Conservation (phyloP, 1,140 invertebrate species). For the Ditylenchus dipsaci region DNA sequence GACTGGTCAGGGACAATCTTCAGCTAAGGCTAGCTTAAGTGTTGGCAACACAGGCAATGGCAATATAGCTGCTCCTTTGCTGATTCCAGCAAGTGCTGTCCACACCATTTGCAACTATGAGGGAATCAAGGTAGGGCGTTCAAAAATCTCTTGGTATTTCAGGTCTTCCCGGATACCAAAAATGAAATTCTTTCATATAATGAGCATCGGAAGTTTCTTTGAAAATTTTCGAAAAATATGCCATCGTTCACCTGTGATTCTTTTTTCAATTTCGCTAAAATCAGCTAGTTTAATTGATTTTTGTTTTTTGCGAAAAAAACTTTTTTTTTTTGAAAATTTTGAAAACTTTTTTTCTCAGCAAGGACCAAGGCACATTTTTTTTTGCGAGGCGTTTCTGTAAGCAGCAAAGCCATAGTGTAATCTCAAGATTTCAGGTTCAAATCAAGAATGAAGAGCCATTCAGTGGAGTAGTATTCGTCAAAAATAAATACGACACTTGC, state of each 20-base stretch:
- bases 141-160: too few species aligned
- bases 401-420: background rate
- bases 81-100: constrained; percentile 44
- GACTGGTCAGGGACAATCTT: background rate
- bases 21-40: constrained; percentile 4
- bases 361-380: too few species aligned
- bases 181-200: too few species aligned
- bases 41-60: constrained; percentile 6
- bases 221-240: too few species aligned
- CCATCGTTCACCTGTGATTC: too few species aligned
- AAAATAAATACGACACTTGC: constrained; percentile 58
- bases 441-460: constrained; percentile 53
- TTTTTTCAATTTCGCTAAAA: too few species aligned
- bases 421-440: background rate
- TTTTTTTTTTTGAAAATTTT: background rate
- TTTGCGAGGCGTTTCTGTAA: too few species aligned
- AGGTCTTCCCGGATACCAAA: too few species aligned
- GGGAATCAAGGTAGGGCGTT: constrained; percentile 55
- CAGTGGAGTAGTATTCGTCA: constrained; percentile 57
- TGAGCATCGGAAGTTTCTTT: too few species aligned
- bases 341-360: too few species aligned
- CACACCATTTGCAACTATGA: constrained; percentile 58
- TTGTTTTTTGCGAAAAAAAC: too few species aligned
- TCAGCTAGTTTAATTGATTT: too few species aligned
- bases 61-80: constrained; percentile 32